These are phyloP conservation scores for Eubucco bourcierii DNA, from an alignment of 2,113 vertebrate genomes.

Conservation along the genomic window DNA sequence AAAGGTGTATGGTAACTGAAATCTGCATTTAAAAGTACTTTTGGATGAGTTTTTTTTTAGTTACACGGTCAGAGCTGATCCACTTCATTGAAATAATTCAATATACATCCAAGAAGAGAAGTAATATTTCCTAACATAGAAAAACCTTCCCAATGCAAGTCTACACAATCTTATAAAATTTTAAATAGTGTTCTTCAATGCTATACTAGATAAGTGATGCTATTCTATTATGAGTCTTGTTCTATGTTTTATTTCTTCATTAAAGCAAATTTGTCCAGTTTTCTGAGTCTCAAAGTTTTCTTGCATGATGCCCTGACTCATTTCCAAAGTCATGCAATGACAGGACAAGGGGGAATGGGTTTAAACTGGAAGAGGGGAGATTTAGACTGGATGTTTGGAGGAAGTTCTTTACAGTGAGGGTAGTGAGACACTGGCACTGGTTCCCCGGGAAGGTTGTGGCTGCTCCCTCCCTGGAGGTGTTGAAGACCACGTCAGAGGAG, in stretches of 20 bases:
- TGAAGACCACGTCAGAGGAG: no score
- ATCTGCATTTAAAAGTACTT: not conserved
- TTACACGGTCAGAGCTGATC: not conserved
- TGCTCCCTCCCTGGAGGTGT: no score
- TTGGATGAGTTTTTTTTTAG: not conserved
- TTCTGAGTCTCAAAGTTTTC: not conserved
- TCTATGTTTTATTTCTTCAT: not conserved
- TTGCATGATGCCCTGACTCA: not conserved
- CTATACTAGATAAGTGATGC: not conserved
- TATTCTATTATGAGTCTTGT: not conserved
- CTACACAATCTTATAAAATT: not conserved
- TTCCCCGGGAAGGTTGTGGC: no score
- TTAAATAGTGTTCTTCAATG: not conserved
- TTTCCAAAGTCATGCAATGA: not conserved
- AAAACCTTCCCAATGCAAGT: not conserved
- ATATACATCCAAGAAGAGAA: not conserved
- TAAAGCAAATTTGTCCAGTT: not conserved
- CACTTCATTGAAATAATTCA: constrained; percentile 20
- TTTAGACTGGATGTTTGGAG: no score
- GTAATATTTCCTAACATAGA: not conserved
- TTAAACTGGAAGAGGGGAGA: no score
- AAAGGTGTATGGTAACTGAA: not conserved
- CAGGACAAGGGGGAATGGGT: no score
- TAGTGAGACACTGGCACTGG: no score
- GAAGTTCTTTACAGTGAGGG: no score